These are phyloP conservation scores for Bombus vancouverensis DNA, from an alignment of 1,140 invertebrate species.

Conservation along the genomic window DNA sequence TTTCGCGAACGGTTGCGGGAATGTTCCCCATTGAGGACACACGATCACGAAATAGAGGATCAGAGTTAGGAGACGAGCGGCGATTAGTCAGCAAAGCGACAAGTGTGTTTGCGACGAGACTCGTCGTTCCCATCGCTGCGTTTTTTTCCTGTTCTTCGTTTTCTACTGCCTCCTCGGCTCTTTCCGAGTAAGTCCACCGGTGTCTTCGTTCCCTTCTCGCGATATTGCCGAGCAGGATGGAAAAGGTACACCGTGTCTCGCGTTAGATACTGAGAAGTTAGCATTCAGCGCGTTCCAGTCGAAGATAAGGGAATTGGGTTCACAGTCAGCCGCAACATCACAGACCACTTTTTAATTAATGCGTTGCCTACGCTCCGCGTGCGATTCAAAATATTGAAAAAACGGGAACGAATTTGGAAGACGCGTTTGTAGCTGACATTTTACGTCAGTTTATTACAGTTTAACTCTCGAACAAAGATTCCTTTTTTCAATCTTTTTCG, in stretches of 20 bases:
- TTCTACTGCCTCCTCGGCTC: neutral
- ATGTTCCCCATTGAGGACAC: neutral
- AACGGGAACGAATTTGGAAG: too few species aligned
- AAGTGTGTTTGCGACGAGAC: slow-evolving; percentile 32
- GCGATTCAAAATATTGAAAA: too few species aligned
- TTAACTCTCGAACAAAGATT: too few species aligned
- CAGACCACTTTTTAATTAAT: neutral
- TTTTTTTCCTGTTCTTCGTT: slow-evolving; percentile 21
- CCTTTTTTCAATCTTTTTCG: too few species aligned
- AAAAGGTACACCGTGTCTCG: slow-evolving; percentile 69
- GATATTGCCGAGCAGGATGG: slow-evolving; percentile 55
- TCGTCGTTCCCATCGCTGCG: slow-evolving; percentile 28
- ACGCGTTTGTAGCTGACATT: neutral
- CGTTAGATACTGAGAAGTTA: slow-evolving; percentile 74
- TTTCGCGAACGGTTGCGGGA: slow-evolving; percentile 26
- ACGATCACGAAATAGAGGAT: slow-evolving; percentile 22
- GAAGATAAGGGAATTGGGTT: slow-evolving; percentile 31
- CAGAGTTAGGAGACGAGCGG: neutral
- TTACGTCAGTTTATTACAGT: too few species aligned
- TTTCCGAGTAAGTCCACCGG: slow-evolving; percentile 22
- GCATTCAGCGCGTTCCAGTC: slow-evolving; percentile 69
- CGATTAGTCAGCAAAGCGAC: slow-evolving; percentile 48
- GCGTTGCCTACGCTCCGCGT: neutral
- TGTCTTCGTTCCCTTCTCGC: slow-evolving; percentile 20
- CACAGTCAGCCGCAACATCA: neutral